These are phyloP conservation scores for Holothuria scabra DNA, from an alignment of 53 echinoderm and acorn worm genomes.

Conservation along the genomic window DNA sequence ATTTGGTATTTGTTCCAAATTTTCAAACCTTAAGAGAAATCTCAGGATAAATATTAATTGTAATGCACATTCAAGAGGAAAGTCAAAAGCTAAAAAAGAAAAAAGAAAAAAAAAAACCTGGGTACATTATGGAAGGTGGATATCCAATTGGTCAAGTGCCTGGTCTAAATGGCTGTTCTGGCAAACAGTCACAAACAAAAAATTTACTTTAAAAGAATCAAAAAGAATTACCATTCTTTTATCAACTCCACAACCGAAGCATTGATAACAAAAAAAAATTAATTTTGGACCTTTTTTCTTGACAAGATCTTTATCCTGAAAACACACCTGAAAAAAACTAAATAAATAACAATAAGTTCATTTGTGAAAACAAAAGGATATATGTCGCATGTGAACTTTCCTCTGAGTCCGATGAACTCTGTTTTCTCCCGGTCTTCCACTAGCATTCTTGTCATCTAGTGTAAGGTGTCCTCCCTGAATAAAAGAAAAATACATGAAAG, in stretches of 20 bases:
- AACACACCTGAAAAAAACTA: too few species aligned
- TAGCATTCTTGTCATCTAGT: constrained; percentile 90
- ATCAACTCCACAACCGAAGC: neutral
- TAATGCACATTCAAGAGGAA: too few species aligned
- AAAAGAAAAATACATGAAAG: neutral
- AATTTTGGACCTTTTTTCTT: too few species aligned
- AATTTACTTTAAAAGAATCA: neutral
- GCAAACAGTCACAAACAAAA: neutral
- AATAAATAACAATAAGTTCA: neutral
- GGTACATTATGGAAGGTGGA: too few species aligned
- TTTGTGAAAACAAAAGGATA: constrained; percentile 69
- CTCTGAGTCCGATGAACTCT: constrained; percentile 82
- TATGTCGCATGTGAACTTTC: constrained; percentile 69
- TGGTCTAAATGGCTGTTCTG: too few species aligned
- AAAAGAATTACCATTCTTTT: neutral
- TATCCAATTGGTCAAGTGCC: too few species aligned
- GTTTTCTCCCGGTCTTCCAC: constrained; percentile 68
- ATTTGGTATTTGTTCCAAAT: too few species aligned
- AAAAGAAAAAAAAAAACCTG: too few species aligned
- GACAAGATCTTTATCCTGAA: too few species aligned
- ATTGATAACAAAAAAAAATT: neutral
- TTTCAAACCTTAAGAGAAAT: too few species aligned
- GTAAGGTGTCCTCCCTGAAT: constrained; percentile 77
- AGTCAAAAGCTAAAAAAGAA: too few species aligned
- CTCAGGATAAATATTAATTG: too few species aligned